Percentiles rank a stretch among this genome's conserved stretches.
Evolutionary conservation across 2,113 vertebrate genomes (phyloP).

Genomic region (Sterna hirundo): DNA sequence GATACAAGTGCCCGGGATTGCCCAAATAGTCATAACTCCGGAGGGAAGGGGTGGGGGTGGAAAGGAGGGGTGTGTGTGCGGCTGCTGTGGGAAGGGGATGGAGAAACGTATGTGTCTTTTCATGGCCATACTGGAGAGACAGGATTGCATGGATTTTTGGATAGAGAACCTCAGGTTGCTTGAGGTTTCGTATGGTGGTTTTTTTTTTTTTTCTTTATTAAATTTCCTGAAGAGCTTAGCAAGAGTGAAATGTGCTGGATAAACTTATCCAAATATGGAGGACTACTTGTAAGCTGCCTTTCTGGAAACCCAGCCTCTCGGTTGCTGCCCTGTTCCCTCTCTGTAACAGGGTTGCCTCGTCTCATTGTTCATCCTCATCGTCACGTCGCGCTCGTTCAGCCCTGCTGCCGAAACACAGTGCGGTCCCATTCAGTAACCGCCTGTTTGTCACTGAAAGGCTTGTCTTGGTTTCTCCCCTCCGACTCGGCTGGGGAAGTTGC

Average conservation of each 20-base stretch:
- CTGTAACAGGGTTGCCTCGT: background rate
- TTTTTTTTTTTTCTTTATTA: background rate
- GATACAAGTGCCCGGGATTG: background rate
- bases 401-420: background rate
- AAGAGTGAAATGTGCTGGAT: background rate
- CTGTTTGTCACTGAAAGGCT: no score
- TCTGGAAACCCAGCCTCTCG: background rate
- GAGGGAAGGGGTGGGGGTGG: background rate
- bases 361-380: background rate
- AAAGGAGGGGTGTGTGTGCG: background rate
- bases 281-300: background rate
- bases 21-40: rapidly evolving
- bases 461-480: background rate
- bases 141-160: background rate
- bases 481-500: background rate
- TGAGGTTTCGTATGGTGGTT: background rate
- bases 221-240: background rate
- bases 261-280: background rate
- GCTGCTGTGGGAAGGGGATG: background rate
- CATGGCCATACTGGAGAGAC: background rate
- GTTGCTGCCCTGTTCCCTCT: background rate
- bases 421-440: background rate
- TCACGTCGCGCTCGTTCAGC: background rate
- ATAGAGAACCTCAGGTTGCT: background rate
- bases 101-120: background rate